Percentiles rank a stretch among this genome's conserved stretches.
These are phyloP conservation scores for Canis aureus DNA, from an alignment of 2,113 vertebrate genomes.

Conservation along the genomic window DNA sequence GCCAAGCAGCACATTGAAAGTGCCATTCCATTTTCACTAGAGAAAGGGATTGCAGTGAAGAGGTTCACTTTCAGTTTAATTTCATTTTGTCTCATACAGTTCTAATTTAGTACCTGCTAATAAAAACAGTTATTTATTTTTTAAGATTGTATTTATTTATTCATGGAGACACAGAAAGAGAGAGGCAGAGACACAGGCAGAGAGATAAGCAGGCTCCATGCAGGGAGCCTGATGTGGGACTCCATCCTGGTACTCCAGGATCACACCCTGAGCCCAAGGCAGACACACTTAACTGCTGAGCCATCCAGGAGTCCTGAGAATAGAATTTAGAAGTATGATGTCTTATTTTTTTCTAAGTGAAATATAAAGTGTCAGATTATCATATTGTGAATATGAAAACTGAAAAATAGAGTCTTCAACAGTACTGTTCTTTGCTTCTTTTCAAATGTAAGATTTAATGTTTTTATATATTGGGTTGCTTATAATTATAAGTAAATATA, in stretches of 20 bases:
- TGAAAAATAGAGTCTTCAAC: not conserved
- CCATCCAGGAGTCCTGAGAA: not conserved
- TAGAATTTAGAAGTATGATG: conserved; percentile 14
- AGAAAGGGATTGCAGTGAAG: not conserved
- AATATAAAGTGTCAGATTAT: not conserved
- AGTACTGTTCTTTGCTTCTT: conserved; percentile 37
- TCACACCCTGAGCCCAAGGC: too few species aligned
- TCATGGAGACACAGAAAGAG: too few species aligned
- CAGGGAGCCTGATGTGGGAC: too few species aligned
- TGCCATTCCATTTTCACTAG: not conserved
- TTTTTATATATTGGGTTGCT: conserved; percentile 32
- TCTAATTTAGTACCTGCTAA: conserved; percentile 27
- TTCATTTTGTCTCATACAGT: not conserved
- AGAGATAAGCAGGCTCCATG: too few species aligned
- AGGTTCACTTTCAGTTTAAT: conserved; percentile 1
- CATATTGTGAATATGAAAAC: not conserved
- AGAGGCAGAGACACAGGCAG: too few species aligned
- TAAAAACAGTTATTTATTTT: not conserved
- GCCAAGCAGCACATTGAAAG: not conserved
- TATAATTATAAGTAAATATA: conserved; percentile 57
- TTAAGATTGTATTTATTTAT: too few species aligned
- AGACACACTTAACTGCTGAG: too few species aligned
- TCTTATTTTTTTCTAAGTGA: conserved; percentile 51
- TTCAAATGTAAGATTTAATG: conserved; percentile 47
- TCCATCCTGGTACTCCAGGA: too few species aligned